Conservation (phyloP, 2,113 vertebrate species). For the Lepisosteus osseus region DNA sequence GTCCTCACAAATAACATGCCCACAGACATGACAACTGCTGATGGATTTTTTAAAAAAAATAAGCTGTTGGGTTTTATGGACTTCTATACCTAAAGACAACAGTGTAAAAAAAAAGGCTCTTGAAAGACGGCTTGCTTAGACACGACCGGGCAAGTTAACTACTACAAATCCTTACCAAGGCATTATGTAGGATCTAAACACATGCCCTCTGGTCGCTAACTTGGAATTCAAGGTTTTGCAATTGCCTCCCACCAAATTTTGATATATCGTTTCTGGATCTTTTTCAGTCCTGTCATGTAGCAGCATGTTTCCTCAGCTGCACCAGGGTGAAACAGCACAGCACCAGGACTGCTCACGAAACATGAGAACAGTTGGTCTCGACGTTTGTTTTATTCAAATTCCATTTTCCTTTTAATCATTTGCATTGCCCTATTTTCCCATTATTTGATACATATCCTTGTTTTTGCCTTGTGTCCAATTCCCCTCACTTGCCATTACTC, state of each 20-base stretch:
- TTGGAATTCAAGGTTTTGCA: constrained; percentile 22
- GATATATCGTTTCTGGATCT: not conserved
- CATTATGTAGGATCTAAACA: not conserved
- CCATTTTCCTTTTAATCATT: too few species aligned
- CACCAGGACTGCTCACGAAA: not conserved
- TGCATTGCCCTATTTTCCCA: too few species aligned
- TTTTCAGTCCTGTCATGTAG: not conserved
- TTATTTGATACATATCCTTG: too few species aligned
- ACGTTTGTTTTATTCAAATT: too few species aligned
- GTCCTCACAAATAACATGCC: constrained; percentile 39
- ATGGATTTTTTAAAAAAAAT: constrained; percentile 51
- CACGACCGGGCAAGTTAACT: constrained; percentile 37
- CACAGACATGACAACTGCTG: constrained; percentile 55
- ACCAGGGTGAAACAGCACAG: not conserved
- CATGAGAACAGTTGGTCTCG: too few species aligned
- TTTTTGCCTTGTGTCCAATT: too few species aligned
- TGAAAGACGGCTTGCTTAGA: constrained; percentile 56
- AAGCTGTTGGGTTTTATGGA: constrained; percentile 52
- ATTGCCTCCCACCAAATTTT: constrained; percentile 12
- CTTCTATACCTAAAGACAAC: constrained; percentile 51
- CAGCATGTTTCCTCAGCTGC: not conserved
- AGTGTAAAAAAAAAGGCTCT: constrained; percentile 49
- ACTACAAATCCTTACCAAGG: constrained; percentile 8
- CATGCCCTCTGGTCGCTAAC: constrained; percentile 18
- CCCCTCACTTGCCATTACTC: too few species aligned